phyloP scores from a whole-genome alignment of 2,888 invertebrate species.

The Drosophila neotestacea region DNA sequence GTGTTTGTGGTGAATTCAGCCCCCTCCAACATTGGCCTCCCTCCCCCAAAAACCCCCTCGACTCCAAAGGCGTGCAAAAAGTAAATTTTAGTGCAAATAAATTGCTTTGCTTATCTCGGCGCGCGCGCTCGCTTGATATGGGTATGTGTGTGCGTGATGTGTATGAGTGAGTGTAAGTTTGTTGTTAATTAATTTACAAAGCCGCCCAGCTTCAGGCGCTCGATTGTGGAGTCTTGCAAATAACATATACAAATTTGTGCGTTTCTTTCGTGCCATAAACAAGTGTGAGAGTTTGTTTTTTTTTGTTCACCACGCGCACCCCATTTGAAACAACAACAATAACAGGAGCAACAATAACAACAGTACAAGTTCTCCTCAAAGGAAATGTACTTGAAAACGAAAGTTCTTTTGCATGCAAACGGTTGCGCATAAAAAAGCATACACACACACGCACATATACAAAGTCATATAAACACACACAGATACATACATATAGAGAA shows the following conservation, averaged over 20 bases:
- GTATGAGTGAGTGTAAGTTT: conserved; percentile 35
- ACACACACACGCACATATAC: conserved; percentile 22
- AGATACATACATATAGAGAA: conserved; percentile 21
- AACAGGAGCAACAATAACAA: conserved; percentile 16
- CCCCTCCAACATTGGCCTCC: conserved; percentile 31
- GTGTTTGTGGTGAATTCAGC: conserved; percentile 76
- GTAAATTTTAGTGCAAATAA: conserved; percentile 81
- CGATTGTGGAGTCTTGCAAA: conserved; percentile 48
- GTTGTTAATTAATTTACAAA: conserved; percentile 76
- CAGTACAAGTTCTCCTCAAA: conserved; percentile 11
- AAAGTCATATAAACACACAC: conserved; percentile 11
- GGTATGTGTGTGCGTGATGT: conserved; percentile 35
- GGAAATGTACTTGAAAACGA: conserved; percentile 69
- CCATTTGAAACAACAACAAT: conserved; percentile 19
- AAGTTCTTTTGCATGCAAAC: conserved; percentile 73
- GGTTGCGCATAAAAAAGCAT: conserved; percentile 49
- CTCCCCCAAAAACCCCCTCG: conserved; percentile 2
- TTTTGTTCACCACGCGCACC: conserved; percentile 37
- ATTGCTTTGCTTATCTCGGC: conserved; percentile 78
- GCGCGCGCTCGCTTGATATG: conserved; percentile 64
- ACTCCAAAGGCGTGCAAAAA: conserved; percentile 68
- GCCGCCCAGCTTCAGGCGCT: conserved; percentile 44
- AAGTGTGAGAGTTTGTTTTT: conserved; percentile 31
- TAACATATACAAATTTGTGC: conserved; percentile 46
- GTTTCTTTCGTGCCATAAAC: conserved; percentile 56